Percentiles rank a stretch among this genome's conserved stretches.
These are phyloP conservation scores for Hippasteria phrygiana DNA, from an alignment of 53 echinoderm and acorn worm genomes.

Conservation along the genomic window DNA sequence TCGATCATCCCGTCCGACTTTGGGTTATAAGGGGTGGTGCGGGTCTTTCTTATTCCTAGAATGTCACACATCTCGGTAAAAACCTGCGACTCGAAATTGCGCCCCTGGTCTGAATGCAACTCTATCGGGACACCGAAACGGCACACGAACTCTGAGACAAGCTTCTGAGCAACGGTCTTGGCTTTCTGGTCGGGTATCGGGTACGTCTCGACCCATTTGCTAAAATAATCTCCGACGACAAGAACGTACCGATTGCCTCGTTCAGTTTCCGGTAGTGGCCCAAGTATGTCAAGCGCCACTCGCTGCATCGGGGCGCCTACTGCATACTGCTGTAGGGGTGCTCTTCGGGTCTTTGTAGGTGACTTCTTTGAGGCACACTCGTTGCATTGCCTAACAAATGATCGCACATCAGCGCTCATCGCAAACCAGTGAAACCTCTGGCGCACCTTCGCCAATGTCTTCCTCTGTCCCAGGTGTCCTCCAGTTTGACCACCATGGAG, in stretches of 20 bases:
- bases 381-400: neutral
- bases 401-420: constrained; percentile 38
- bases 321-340: constrained; percentile 1
- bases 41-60: no score
- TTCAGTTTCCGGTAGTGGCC: neutral
- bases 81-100: no score
- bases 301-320: no score
- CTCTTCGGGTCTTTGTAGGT: neutral
- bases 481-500: constrained; percentile 37
- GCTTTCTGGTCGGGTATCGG: no score
- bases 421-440: constrained; percentile 50
- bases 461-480: constrained; percentile 43
- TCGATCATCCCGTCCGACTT: constrained; percentile 1
- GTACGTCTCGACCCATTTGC: no score
- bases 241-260: neutral
- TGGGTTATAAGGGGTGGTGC: neutral
- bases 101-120: no score
- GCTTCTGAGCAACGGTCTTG: neutral
- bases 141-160: neutral
- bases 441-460: constrained; percentile 48
- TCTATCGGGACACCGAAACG: neutral
- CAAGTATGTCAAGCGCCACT: no score
- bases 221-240: no score
- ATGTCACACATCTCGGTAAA: no score
- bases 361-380: neutral